Base-by-base conservation (phyloP, 2,888 invertebrate species). In the Tiliacea aurago region DNA sequence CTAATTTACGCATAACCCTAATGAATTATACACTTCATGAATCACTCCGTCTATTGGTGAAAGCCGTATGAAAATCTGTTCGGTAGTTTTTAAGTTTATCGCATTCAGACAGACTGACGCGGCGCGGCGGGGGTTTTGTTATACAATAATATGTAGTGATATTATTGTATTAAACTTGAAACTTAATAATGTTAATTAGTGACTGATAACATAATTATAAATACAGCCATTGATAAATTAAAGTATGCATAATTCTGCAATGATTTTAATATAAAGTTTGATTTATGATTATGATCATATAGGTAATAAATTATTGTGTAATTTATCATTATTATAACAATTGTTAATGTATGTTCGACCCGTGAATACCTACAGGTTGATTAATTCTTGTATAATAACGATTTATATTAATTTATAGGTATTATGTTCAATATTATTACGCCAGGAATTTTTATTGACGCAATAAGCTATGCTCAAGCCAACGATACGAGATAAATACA, bases 171-270 rank as follows among this genome's bases (percentile, higher is more conserved):
- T 28, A 1, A 28, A 28, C 1, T 28, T 28, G 3, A 28, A 28
- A 41, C 53, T 47, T 70, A 78, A 71, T 71, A 55, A 33, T 2
- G 7, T 20, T 33, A 47, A n/a, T 49, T 43, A 37, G 33, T 37
- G 13, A 28, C 33, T 55, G 78, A 62, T 80, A 80, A 62, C 1
- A 28, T 62, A 49, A 18, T 61, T 37, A 71, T 51, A 49, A 65
- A 73, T 51, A n/a, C 7, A 33, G 33, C 9, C 9, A 53, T 41
- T 70, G 13, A 76, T 70, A 23, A 33, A 49, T 28, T 43, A 49
- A 63, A 47, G 41, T 11, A 13, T 47, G 41, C 18, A 43, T 70
- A 49, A 49, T 70, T 58, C n/a, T 71, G 28, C 47, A 49, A 43
- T 47, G 1, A n/a, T 56, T 61, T 45, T 10, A 62, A 10, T 11